Evolutionary conservation across 1,140 invertebrate genomes (phyloP).

Genomic region (Oncopodura yosiiana): DNA sequence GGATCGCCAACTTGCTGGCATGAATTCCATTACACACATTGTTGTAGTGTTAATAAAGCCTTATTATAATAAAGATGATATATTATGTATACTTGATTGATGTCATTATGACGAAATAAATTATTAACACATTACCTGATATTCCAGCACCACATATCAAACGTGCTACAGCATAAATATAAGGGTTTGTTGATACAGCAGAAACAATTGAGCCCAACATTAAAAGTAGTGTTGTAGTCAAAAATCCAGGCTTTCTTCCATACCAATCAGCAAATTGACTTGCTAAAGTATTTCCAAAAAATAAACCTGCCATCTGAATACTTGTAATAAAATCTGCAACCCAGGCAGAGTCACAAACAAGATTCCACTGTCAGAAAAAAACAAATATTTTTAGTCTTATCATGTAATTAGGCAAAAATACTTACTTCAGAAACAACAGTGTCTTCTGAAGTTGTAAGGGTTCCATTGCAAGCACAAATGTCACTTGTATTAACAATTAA

Average conservation of each 20-base stretch:
- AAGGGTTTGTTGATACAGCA: neutral
- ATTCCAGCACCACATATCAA: conserved; percentile 3
- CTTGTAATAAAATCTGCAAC: conserved; percentile 7
- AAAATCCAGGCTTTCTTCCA: conserved; percentile 1
- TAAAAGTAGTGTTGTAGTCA: neutral
- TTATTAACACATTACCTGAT: neutral
- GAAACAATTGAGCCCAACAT: neutral
- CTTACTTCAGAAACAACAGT: neutral
- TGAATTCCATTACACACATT: conserved; percentile 18
- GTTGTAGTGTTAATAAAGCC: conserved; percentile 8
- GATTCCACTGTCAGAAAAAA: conserved; percentile 9
- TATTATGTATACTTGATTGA: neutral
- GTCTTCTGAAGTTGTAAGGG: neutral
- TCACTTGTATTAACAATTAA: too few relatives aligned
- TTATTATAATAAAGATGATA: neutral
- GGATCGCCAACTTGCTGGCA: conserved; percentile 14
- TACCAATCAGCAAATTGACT: conserved; percentile 17
- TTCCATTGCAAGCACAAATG: neutral
- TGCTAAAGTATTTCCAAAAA: neutral
- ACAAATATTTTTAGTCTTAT: too few relatives aligned
- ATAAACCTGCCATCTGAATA: conserved; percentile 9
- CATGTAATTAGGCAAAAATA: neutral
- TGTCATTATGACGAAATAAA: neutral
- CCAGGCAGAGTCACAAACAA: conserved; percentile 12
- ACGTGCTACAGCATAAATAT: conserved; percentile 4